Evolutionary conservation across 1,140 invertebrate genomes (phyloP), one percentile per base, ranked within the genome.

Genomic region (Drosophila tristis): DNA sequence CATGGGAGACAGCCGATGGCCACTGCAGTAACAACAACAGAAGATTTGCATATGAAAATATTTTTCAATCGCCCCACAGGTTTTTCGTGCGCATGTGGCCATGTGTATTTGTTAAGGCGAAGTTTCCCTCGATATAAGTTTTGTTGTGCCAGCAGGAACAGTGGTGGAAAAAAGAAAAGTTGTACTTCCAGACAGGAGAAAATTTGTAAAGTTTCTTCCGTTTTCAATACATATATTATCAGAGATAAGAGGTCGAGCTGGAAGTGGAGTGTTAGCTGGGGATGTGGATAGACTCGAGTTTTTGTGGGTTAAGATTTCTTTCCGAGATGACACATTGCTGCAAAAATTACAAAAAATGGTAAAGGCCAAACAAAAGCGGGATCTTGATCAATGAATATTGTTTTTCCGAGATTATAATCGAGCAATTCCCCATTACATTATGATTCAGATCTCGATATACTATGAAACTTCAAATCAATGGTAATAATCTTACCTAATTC

Each of bases 41-140:
- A 64, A 86, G 65, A 76, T 89, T 86, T 89, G 49, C 84, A 89
- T 89, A 87, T 73, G 66, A 75, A 78, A 72, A 82, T 82, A 79
- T 87, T 78, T 86, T 87, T 89, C 79, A 75, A 87, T 87, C 78
- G 78, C 78, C 78, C 70, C 48, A 71, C 71, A 74, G 70, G 65
- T 51, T 66, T 66, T 70, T 31, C 51, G 60, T 48, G 62, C 63
- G 31, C 59, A 68, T 78, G 74, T 81, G 87, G 74, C 71, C 54
- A 73, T 35, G 31, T 35, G 31, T 86, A 63, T 74, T 71, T 56
- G 74, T 60, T 63, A 16, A 57, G 63, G 57, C 51, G 47, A 81
- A 86, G 61, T 84, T 80, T 80, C 39, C 55, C 53, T 79, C 64
- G 64, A 66, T 49, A 68, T 23, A 55, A 68, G 65, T 55, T 68